Conservation (phyloP, 1,140 invertebrate species). For the Leptoteleia sp. region DNA sequence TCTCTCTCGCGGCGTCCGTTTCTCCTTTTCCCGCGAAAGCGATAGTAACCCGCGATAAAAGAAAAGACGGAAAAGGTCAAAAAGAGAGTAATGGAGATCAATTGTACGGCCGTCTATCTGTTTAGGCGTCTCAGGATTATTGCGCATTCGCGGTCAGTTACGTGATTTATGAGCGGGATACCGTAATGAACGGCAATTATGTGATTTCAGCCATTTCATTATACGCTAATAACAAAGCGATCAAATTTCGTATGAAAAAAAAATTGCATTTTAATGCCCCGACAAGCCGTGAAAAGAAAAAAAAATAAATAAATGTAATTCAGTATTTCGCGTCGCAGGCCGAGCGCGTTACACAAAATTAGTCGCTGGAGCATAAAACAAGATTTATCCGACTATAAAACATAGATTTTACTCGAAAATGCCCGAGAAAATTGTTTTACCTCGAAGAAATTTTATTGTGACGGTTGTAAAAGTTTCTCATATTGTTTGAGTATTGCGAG, state of each 20-base stretch:
- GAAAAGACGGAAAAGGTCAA: conserved; percentile 58
- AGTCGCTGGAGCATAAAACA: conserved; percentile 31
- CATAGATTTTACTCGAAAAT: conserved; percentile 29
- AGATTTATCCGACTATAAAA: conserved; percentile 49
- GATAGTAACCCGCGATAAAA: conserved; percentile 44
- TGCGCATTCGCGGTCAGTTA: conserved; percentile 65
- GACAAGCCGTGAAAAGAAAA: no score
- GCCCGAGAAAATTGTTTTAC: conserved; percentile 43
- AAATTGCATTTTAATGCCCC: conserved; percentile 19
- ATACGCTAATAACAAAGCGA: conserved; percentile 51
- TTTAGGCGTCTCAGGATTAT: conserved; percentile 61
- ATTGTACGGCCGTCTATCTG: conserved; percentile 57
- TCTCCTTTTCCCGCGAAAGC: conserved; percentile 50
- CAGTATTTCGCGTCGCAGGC: conserved; percentile 18
- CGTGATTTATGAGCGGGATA: conserved; percentile 56
- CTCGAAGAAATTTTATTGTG: conserved; percentile 31
- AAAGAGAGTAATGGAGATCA: conserved; percentile 65
- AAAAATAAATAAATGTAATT: conserved; percentile 45
- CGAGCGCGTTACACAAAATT: conserved; percentile 35
- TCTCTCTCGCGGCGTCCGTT: no score
- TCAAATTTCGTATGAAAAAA: conserved; percentile 47
- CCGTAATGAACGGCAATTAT: conserved; percentile 54
- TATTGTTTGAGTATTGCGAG: conserved; percentile 21
- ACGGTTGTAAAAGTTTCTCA: conserved; percentile 32
- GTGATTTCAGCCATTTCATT: conserved; percentile 63